These are phyloP conservation scores for Himalopsyche anomala DNA, from an alignment of 2,888 invertebrate species.

Conservation along the genomic window DNA sequence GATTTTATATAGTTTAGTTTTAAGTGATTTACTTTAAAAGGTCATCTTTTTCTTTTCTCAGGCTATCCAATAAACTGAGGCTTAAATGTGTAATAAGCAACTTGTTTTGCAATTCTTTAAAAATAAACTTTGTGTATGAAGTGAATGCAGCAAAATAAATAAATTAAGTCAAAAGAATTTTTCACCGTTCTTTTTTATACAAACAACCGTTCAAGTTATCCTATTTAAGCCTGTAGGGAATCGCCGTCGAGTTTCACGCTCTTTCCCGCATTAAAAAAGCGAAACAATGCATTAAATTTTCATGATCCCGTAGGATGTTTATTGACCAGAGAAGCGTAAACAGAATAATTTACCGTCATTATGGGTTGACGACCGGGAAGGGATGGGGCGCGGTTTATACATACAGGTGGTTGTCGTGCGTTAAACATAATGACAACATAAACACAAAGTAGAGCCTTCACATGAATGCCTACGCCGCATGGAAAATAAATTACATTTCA, in stretches of 20 bases:
- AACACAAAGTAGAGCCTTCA: slow-evolving; percentile 39
- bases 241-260: neutral
- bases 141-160: too few relatives aligned
- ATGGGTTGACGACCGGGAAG: slow-evolving; percentile 32
- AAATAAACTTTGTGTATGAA: too few relatives aligned
- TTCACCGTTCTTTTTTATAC: neutral
- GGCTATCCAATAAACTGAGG: too few relatives aligned
- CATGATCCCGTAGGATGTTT: slow-evolving; percentile 25
- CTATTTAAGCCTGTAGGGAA: slow-evolving; percentile 5
- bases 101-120: too few relatives aligned
- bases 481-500: slow-evolving; percentile 27
- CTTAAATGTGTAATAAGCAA: too few relatives aligned
- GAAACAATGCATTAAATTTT: slow-evolving; percentile 42
- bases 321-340: slow-evolving; percentile 43
- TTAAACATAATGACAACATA: slow-evolving; percentile 43
- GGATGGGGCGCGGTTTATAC: slow-evolving; percentile 2
- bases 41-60: too few relatives aligned
- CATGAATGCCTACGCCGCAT: neutral
- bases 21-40: too few relatives aligned
- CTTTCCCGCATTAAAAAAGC: slow-evolving; percentile 22
- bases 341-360: slow-evolving; percentile 42
- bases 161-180: too few relatives aligned
- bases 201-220: neutral
- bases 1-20: too few relatives aligned
- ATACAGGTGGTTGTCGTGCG: slow-evolving; percentile 39